Evolutionary conservation across 2,113 vertebrate genomes (phyloP), one percentile per base, ranked within the genome.

Genomic region (Mandrillus leucophaeus): DNA sequence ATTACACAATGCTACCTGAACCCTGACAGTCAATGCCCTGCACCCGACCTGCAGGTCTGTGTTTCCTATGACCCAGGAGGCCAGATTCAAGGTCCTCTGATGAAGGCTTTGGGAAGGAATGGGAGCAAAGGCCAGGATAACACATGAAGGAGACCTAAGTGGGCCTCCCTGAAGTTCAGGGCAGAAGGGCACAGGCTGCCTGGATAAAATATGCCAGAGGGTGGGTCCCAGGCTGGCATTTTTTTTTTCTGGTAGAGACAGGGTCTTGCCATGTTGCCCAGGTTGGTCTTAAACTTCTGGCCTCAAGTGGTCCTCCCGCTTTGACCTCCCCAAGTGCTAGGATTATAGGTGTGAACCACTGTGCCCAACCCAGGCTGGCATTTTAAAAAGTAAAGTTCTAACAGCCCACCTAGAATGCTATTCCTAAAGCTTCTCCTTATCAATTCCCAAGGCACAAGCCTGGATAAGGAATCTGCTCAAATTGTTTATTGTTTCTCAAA

Each of bases 401-500:
- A 12, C 59, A 68, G 25, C 70, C 20, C 23, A 80, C 25, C 80
- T 68, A 38, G n/a, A 88, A 83, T 55, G 7, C 59, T 35, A 45
- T 79, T 52, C 61, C 55, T 32, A 75, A 20, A 83, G 22, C 48
- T 30, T 92, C 66, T 86, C 79, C 78, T 45, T 73, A 35, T 45
- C 57, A 81, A 13, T 17, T 50, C 27, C 3, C 3, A 0, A 55
- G 70, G 75, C 14, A 6, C 52, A 55, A 68, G 25, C 84, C 75
- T 40, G 17, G 14, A 76, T 43, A 50, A 72, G 70, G 57, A 92
- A 93, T 76, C 30, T 1, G 3, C 57, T 95, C 55, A 52, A 52
- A 89, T 68, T 70, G 76, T 73, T 93, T 92, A 70, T 50, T 94
- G 68, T 79, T 97, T 95, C 91, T 90, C 80, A 84, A 76, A 94